Evolutionary conservation across 2,797 vertebrate genomes (phyloP).

Genomic region (Esox masquinongy): DNA sequence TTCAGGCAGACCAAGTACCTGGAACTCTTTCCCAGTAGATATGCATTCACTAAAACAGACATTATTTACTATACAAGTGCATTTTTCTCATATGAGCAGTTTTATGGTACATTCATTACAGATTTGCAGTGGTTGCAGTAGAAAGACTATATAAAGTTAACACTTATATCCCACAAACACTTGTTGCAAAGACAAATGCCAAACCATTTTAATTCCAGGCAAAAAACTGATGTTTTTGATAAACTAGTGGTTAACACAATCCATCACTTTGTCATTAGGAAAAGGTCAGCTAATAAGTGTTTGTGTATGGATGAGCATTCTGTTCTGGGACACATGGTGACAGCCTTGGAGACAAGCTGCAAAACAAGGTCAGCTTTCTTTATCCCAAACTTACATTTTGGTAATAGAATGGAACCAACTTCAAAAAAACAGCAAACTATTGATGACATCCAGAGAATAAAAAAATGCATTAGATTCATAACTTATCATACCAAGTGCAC

Average conservation of each 20-base stretch:
- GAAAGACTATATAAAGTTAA: background rate
- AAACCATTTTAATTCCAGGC: background rate
- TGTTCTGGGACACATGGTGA: constrained; percentile 11
- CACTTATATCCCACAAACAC: background rate
- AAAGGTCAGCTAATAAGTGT: background rate
- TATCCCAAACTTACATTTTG: constrained; percentile 27
- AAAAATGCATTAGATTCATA: background rate
- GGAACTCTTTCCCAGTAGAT: constrained; percentile 4
- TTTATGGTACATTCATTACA: constrained; percentile 39
- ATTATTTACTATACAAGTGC: constrained; percentile 7
- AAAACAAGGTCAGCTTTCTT: constrained; percentile 31
- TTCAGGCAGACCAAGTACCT: constrained; percentile 4
- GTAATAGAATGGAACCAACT: constrained; percentile 32
- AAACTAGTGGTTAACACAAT: background rate
- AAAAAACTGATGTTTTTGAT: background rate
- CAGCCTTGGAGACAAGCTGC: constrained; percentile 8
- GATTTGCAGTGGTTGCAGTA: constrained; percentile 1
- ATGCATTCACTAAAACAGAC: constrained; percentile 13
- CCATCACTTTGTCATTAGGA: background rate
- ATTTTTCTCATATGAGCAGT: constrained; percentile 19
- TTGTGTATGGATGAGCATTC: background rate
- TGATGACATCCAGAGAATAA: background rate
- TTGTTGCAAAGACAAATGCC: background rate
- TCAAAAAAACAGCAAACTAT: constrained; percentile 21
- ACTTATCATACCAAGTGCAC: background rate